Evolutionary conservation across 2,113 vertebrate genomes (phyloP).

Genomic region (Pterophyllum scalare): DNA sequence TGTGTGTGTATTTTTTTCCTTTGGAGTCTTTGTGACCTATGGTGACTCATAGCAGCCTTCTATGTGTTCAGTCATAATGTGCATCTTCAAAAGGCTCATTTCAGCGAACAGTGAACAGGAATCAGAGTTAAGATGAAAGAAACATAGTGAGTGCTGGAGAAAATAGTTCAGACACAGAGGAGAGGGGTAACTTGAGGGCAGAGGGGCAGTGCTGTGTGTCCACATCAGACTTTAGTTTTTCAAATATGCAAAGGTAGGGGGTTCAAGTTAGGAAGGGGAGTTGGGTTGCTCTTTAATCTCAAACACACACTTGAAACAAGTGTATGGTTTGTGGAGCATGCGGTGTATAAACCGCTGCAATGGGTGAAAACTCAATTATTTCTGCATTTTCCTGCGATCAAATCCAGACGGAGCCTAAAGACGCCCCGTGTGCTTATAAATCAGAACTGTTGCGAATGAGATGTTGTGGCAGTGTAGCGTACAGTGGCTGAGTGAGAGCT

Average conservation of each 20-base stretch:
- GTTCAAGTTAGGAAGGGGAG: not conserved
- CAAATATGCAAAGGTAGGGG: not conserved
- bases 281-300: slow-evolving; percentile 37
- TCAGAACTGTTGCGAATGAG: slow-evolving; percentile 58
- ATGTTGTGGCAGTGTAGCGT: slow-evolving; percentile 41
- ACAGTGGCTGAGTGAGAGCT: slow-evolving; percentile 55
- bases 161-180: not conserved
- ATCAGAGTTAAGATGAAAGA: not conserved
- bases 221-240: not conserved
- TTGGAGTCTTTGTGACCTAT: not conserved
- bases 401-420: slow-evolving; percentile 54
- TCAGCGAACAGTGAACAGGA: not conserved
- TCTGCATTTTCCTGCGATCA: slow-evolving; percentile 48
- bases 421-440: slow-evolving; percentile 52
- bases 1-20: not conserved
- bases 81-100: not conserved
- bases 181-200: slow-evolving; percentile 9
- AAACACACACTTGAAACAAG: slow-evolving; percentile 43
- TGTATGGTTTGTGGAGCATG: slow-evolving; percentile 24
- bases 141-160: not conserved
- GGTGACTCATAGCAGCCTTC: not conserved
- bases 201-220: not conserved
- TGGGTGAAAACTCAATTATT: slow-evolving; percentile 63
- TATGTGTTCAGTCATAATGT: not conserved
- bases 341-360: slow-evolving; percentile 24